These are phyloP conservation scores for Orthonevra nobilis DNA, from an alignment of 2,888 invertebrate genomes.

Conservation along the genomic window DNA sequence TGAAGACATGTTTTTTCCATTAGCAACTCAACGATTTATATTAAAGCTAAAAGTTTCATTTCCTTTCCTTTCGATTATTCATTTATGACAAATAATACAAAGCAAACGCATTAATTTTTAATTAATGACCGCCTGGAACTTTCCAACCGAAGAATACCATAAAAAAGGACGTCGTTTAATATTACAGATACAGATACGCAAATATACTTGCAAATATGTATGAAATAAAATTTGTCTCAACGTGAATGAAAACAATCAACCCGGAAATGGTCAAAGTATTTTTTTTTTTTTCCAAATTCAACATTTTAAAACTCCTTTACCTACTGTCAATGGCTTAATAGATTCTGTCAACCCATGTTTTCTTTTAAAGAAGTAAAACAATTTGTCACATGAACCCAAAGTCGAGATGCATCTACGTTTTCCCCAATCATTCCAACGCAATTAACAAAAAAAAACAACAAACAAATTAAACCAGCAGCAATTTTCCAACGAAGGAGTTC, in stretches of 20 bases:
- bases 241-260: constrained; percentile 16
- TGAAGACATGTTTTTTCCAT: constrained; percentile 52
- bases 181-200: no score
- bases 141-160: not conserved
- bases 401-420: constrained; percentile 41
- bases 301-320: no score
- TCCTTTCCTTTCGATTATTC: not conserved
- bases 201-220: no score
- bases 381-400: constrained; percentile 54
- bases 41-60: constrained; percentile 14
- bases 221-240: no score
- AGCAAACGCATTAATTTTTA: constrained; percentile 49
- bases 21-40: constrained; percentile 12
- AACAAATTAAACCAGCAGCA: constrained; percentile 31
- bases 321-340: constrained; percentile 54
- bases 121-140: constrained; percentile 10
- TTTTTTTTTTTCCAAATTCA: no score
- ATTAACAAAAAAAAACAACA: constrained; percentile 31
- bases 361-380: constrained; percentile 32
- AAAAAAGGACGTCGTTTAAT: not conserved
- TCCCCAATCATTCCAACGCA: constrained; percentile 39
- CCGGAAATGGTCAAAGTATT: no score
- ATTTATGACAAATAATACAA: constrained; percentile 25
- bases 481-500: constrained; percentile 29
- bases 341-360: constrained; percentile 61